A percentile compares a stretch with the other conserved stretches of the same genome.
Conservation (phyloP, 2,888 invertebrate genomes). For the Euzetes globulus region DNA sequence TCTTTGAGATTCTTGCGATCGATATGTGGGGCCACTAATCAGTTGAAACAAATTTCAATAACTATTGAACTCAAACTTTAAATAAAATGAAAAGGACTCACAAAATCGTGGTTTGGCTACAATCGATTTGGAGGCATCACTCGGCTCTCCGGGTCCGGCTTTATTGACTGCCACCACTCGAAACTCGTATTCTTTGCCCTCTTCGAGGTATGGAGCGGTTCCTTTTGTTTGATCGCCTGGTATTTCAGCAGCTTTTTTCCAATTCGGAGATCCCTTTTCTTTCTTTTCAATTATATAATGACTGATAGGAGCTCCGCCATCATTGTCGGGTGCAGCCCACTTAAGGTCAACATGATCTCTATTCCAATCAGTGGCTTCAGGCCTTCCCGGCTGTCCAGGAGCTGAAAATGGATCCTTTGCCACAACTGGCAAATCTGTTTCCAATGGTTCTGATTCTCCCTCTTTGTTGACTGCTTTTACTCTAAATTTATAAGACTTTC, state of each 20-base stretch:
- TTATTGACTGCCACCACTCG: conserved; percentile 80
- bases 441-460: conserved; percentile 53
- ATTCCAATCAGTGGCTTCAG: conserved; percentile 52
- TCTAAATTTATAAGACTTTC: conserved; percentile 54
- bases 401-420: conserved; percentile 54
- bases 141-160: conserved; percentile 77
- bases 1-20: conserved; percentile 80
- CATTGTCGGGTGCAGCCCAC: conserved; percentile 52
- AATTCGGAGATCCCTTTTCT: too few relatives aligned
- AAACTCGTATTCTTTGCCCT: conserved; percentile 74
- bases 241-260: too few relatives aligned
- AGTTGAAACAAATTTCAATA: too few relatives aligned
- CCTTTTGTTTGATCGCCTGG: conserved; percentile 69
- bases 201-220: conserved; percentile 77
- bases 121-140: conserved; percentile 84
- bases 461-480: conserved; percentile 55
- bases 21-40: conserved; percentile 71
- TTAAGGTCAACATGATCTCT: conserved; percentile 51
- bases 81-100: too few relatives aligned
- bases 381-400: conserved; percentile 49
- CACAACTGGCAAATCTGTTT: conserved; percentile 49
- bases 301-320: conserved; percentile 54
- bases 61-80: too few relatives aligned
- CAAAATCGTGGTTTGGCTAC: conserved; percentile 62
- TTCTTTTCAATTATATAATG: conserved; percentile 49